These are phyloP conservation scores for Julus scanicus DNA, from an alignment of 2,888 invertebrate genomes.

Conservation along the genomic window DNA sequence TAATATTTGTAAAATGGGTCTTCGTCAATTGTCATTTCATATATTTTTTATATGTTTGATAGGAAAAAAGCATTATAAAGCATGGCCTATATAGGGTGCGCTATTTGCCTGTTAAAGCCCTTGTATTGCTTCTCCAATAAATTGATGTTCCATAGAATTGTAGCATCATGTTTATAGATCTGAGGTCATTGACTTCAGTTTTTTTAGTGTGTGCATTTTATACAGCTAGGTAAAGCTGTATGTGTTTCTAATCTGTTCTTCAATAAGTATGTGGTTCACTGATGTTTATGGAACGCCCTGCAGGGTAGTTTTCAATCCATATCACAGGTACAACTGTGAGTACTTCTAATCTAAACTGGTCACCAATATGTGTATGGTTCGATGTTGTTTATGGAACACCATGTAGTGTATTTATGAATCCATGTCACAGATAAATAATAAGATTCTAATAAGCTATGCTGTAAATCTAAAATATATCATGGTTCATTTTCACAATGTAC, in stretches of 20 bases:
- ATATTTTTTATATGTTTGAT: neutral
- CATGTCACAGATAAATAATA: no score
- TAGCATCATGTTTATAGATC: neutral
- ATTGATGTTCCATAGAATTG: neutral
- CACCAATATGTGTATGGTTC: neutral
- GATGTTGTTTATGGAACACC: neutral
- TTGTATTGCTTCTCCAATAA: conserved; percentile 19
- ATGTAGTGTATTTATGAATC: neutral
- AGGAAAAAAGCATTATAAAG: neutral
- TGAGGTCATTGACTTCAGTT: conserved; percentile 12
- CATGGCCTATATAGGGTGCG: neutral
- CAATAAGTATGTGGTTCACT: neutral
- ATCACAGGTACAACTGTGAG: no score
- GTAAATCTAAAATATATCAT: no score
- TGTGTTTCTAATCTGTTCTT: neutral
- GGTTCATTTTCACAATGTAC: no score
- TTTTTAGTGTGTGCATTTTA: neutral
- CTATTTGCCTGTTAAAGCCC: neutral
- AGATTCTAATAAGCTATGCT: no score
- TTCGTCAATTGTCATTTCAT: neutral
- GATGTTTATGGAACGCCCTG: neutral
- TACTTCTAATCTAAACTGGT: neutral
- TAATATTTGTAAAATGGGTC: neutral
- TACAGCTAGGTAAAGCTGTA: neutral
- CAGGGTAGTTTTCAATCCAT: neutral